Evolutionary conservation across 2,113 vertebrate species (phyloP).

Genomic region (Hydropotes inermis): DNA sequence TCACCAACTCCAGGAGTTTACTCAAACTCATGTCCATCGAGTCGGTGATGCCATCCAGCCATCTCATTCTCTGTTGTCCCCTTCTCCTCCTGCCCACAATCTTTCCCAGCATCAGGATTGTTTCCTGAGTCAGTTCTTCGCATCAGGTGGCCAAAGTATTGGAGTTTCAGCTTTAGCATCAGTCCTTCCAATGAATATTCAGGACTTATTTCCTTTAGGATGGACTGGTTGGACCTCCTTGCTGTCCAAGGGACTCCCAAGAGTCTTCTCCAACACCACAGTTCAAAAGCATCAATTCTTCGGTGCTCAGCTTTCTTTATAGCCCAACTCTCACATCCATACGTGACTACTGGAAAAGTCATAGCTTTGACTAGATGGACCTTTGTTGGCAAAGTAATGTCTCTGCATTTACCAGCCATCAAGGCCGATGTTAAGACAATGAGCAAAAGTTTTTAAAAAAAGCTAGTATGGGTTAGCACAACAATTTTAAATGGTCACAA

Average conservation of each 20-base stretch:
- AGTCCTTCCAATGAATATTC: neutral
- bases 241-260: neutral
- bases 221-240: neutral
- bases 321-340: neutral
- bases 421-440: neutral
- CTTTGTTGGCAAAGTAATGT: neutral
- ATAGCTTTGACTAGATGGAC: neutral
- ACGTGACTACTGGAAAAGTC: rapidly evolving
- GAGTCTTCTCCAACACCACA: neutral
- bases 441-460: neutral
- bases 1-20: neutral
- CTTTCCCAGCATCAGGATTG: neutral
- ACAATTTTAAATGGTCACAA: neutral
- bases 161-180: neutral
- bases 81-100: neutral
- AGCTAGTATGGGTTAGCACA: neutral
- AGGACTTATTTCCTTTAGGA: neutral
- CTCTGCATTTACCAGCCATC: neutral
- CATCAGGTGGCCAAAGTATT: neutral
- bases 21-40: neutral
- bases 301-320: rapidly evolving
- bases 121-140: neutral
- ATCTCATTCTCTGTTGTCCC: neutral
- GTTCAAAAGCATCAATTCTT: neutral
- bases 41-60: neutral